Percentiles rank a stretch among this genome's conserved stretches.
Conservation (phyloP, 2,113 vertebrate species). For the Phrynosoma platyrhinos region DNA sequence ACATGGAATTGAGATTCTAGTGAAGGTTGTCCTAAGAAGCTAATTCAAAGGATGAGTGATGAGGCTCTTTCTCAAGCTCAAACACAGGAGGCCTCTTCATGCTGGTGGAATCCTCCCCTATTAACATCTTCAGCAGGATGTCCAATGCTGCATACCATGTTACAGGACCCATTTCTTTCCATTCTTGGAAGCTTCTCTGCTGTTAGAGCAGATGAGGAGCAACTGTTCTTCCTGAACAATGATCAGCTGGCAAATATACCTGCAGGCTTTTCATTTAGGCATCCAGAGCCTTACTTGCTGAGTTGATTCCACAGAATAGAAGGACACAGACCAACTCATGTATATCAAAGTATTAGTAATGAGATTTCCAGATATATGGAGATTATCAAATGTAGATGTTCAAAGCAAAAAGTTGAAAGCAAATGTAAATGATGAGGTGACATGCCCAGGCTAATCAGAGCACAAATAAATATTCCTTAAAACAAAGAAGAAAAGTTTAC, state of each 20-base stretch:
- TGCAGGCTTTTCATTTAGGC: neutral
- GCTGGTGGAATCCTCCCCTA: too few species aligned
- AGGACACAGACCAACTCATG: neutral
- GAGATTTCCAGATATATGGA: neutral
- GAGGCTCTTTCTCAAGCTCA: too few species aligned
- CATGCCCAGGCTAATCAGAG: neutral
- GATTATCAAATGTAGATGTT: neutral
- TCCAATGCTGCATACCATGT: too few species aligned
- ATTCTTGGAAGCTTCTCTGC: too few species aligned
- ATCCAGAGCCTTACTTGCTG: neutral
- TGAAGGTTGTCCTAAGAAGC: too few species aligned
- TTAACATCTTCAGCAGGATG: too few species aligned
- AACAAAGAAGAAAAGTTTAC: neutral
- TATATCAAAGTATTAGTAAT: neutral
- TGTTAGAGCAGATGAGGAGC: too few species aligned
- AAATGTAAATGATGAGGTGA: neutral
- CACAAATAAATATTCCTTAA: neutral
- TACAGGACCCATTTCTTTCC: too few species aligned
- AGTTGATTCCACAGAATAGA: neutral
- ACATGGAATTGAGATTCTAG: too few species aligned
- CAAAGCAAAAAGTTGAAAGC: neutral
- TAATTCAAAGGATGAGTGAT: too few species aligned
- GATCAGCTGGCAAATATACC: neutral
- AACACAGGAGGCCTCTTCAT: too few species aligned
- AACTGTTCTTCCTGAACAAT: neutral